Evolutionary conservation across 2,797 vertebrate species (phyloP), one percentile per base, ranked within the genome.

Genomic region (Chelidonichthys spinosus): DNA sequence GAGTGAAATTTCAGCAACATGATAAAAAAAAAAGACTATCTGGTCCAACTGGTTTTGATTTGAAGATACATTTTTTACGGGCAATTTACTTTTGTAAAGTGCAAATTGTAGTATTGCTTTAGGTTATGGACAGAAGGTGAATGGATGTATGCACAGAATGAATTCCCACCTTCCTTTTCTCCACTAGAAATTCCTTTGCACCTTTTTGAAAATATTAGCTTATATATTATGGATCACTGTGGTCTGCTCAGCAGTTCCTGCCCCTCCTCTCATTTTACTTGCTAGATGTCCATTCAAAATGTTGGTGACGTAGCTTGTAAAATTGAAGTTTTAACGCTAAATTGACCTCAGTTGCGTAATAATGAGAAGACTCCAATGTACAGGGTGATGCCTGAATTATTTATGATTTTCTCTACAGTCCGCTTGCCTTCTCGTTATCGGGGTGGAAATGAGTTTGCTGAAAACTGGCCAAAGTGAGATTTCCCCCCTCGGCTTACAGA

Each of bases 391-490:
- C 50, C 60, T 91, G 72, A 89, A 90, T 90, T 87, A 92, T 93
- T 89, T 87, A 93, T 86, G 83, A 63, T 81, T 82, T 76, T 58
- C 80, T 71, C 73, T 81, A 71, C 77, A 69, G 75, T 84, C 72
- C 40, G 66, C 68, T 79, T 54, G 78, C 54, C 72, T 82, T 82
- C 83, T 88, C 54, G 64, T 89, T 87, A 89, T 78, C 52, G 4
- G 33, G 47, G 49, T 86, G 82, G 75, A 86, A 89, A 91, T 85
- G 77, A 86, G 87, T 90, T 90, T 86, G 79, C 83, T 90, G 89
- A 92, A 92, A 90, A 89, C 72, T 78, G 84, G 84, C 88, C 91
- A 85, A 86, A 90, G 87, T 84, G 78, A 91, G 88, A 88, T 77
- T 78, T 82, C 75, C 79, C 73, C 80, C 82, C 90, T 85, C 74